These are phyloP conservation scores for Pyrgus malvae DNA, from an alignment of 2,888 invertebrate species.

Conservation along the genomic window DNA sequence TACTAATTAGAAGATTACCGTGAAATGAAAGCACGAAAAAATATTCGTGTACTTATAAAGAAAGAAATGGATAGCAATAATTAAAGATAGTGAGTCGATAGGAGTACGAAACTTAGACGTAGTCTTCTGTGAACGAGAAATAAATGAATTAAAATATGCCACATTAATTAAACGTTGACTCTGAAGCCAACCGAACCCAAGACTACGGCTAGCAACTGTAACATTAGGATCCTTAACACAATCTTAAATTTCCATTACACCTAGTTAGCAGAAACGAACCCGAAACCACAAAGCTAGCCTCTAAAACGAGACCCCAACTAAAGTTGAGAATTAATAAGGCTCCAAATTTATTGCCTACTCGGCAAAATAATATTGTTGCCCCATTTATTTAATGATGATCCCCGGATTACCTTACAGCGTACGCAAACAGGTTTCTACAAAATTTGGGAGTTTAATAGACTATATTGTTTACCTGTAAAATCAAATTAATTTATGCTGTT, in stretches of 20 bases:
- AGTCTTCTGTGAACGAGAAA: too few species aligned
- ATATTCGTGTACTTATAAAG: too few species aligned
- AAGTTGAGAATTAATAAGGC: slow-evolving; percentile 21
- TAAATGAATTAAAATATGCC: too few species aligned
- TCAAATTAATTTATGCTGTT: slow-evolving; percentile 33
- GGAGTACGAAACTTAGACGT: too few species aligned
- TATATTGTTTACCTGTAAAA: slow-evolving; percentile 36
- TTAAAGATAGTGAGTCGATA: too few species aligned
- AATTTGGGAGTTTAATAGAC: slow-evolving; percentile 36
- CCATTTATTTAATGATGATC: slow-evolving; percentile 38
- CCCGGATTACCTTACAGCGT: slow-evolving; percentile 33
- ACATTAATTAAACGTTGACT: too few species aligned
- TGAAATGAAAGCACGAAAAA: too few species aligned
- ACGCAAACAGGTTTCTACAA: slow-evolving; percentile 33
- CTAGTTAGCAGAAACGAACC: slow-evolving; percentile 18
- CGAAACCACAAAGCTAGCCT: slow-evolving; percentile 13
- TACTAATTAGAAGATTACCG: too few species aligned
- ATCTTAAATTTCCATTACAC: neutral
- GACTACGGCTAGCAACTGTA: too few species aligned
- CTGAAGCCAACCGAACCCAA: too few species aligned
- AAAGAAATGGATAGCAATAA: too few species aligned
- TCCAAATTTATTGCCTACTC: slow-evolving; percentile 30
- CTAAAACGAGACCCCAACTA: slow-evolving; percentile 17
- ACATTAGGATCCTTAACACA: too few species aligned
- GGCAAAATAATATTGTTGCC: slow-evolving; percentile 30